Percentiles rank a stretch among this genome's conserved stretches.
phyloP scores from a whole-genome alignment of 2,797 vertebrate species.

The Enteromius viviparus region DNA sequence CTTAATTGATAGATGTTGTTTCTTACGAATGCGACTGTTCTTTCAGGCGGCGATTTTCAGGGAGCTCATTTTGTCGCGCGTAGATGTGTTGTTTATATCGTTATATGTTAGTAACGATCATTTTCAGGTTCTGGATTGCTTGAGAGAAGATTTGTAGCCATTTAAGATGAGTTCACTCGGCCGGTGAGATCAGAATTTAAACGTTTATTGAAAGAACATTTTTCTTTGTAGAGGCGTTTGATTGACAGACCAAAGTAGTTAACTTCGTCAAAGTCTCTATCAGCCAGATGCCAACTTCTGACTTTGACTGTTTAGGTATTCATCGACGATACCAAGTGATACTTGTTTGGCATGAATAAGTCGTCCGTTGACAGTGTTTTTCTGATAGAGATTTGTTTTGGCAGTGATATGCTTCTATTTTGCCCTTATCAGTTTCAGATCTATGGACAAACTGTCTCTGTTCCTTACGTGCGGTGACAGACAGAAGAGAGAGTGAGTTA shows the following conservation, averaged over 20 bases:
- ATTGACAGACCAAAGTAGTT: constrained; percentile 41
- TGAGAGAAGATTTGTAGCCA: neutral
- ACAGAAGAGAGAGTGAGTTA: constrained; percentile 17
- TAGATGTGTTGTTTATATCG: neutral
- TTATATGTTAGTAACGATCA: neutral
- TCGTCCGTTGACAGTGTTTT: constrained; percentile 9
- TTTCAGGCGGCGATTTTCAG: neutral
- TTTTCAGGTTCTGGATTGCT: constrained; percentile 22
- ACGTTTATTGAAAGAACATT: neutral
- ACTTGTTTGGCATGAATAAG: constrained; percentile 44
- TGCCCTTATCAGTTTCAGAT: constrained; percentile 43
- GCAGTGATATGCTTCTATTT: constrained; percentile 37
- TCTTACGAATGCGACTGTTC: constrained; percentile 27
- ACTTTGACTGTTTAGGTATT: constrained; percentile 39
- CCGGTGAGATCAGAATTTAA: constrained; percentile 18
- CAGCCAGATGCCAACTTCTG: neutral
- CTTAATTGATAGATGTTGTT: constrained; percentile 70
- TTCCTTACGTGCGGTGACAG: constrained; percentile 1
- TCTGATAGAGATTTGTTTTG: constrained; percentile 32
- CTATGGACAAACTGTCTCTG: constrained; percentile 23
- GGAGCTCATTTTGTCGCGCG: neutral
- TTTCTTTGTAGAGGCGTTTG: neutral
- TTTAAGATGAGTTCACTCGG: constrained; percentile 16
- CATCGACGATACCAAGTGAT: constrained; percentile 2
- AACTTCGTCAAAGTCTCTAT: constrained; percentile 39